Percentiles rank a stretch among this genome's conserved stretches.
Evolutionary conservation across 1,140 invertebrate genomes (phyloP).

Genomic region (Brachionus manjavacas): DNA sequence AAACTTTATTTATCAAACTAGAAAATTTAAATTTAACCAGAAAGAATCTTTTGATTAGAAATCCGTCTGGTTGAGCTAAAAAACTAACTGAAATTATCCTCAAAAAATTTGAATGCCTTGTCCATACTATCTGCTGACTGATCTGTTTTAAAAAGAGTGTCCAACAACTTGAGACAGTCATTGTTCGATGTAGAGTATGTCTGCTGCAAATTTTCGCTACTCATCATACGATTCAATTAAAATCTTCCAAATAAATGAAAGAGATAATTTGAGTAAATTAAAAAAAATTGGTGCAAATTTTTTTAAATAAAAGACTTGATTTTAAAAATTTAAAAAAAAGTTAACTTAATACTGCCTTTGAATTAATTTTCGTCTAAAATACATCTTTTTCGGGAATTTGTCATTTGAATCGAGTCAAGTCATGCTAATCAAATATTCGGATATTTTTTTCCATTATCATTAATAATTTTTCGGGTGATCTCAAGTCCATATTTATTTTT

Average conservation of each 20-base stretch:
- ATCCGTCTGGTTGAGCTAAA: not conserved
- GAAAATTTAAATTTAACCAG: not conserved
- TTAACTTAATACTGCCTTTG: not conserved
- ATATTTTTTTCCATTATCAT: not conserved
- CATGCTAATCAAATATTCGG: no score
- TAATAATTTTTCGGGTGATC: not conserved
- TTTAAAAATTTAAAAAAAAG: constrained; percentile 10
- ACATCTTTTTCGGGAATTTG: not conserved
- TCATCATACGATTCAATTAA: not conserved
- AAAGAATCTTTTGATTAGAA: not conserved
- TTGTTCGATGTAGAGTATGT: not conserved
- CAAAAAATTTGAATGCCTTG: not conserved
- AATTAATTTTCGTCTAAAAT: not conserved
- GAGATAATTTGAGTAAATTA: not conserved
- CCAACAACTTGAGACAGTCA: constrained; percentile 1
- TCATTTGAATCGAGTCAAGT: not conserved
- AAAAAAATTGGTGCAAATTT: not conserved
- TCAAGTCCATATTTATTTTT: not conserved
- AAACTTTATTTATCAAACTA: not conserved
- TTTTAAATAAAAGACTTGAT: not conserved
- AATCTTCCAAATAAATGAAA: not conserved
- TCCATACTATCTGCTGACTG: not conserved
- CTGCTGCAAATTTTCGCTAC: constrained; percentile 10
- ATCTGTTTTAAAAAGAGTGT: not conserved
- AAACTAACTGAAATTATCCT: not conserved